Evolutionary conservation across 2,888 invertebrate genomes (phyloP).

Genomic region (Nephrotoma appendiculata): DNA sequence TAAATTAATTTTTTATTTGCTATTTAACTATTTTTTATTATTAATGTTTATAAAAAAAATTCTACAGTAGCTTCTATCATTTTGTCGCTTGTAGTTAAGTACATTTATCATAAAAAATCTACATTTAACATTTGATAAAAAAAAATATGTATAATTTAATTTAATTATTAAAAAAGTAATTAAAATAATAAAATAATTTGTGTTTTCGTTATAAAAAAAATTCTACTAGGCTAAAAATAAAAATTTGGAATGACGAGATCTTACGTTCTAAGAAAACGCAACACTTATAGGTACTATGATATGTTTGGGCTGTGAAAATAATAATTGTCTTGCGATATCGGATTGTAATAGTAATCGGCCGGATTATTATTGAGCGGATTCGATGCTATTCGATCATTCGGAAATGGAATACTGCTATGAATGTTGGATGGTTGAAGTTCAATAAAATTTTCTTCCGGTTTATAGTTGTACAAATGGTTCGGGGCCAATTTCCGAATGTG

Average conservation of each 20-base stretch:
- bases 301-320: not conserved
- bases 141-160: not conserved
- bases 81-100: not conserved
- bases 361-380: not conserved
- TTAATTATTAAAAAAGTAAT: not conserved
- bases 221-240: not conserved
- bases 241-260: not conserved
- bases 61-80: not conserved
- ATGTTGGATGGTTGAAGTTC: slow-evolving; percentile 15
- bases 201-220: not conserved
- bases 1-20: not conserved
- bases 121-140: not conserved
- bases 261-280: too few relatives aligned
- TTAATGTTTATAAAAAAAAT: not conserved
- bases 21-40: not conserved
- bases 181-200: not conserved
- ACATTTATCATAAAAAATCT: not conserved
- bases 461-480: slow-evolving; percentile 7
- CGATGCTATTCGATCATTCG: not conserved
- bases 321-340: not conserved
- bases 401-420: not conserved
- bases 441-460: slow-evolving; percentile 16
- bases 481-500: slow-evolving; percentile 2
- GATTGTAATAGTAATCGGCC: not conserved
- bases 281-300: not conserved